phyloP scores from a whole-genome alignment of 2,113 vertebrate genomes.

The Morone chrysops region DNA sequence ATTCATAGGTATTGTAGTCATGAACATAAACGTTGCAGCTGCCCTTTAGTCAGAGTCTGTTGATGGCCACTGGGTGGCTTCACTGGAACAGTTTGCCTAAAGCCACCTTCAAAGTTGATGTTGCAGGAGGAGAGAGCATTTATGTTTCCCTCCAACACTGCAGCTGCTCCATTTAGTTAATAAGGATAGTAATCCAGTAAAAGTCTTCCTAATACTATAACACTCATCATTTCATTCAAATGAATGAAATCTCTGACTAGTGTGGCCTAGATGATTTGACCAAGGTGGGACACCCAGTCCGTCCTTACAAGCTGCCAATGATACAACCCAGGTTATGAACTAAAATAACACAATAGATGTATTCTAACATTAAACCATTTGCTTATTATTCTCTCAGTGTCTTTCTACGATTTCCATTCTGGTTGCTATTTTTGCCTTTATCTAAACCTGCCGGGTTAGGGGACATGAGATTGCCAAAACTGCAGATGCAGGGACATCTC shows the following conservation, averaged over 20 bases:
- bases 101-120: neutral
- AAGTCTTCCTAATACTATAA: no score
- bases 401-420: neutral
- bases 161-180: conserved; percentile 19
- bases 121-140: neutral
- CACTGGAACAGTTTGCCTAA: conserved; percentile 5
- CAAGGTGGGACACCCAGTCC: neutral
- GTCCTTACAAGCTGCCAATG: neutral
- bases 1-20: neutral
- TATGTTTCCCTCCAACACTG: conserved; percentile 9
- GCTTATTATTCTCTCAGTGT: neutral
- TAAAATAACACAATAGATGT: neutral
- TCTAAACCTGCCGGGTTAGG: conserved; percentile 4
- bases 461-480: conserved; percentile 51
- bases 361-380: no score
- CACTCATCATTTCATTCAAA: no score
- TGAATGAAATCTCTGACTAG: neutral
- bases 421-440: conserved; percentile 25
- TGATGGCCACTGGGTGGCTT: conserved; percentile 46
- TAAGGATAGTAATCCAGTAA: neutral
- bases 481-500: conserved; percentile 66
- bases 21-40: neutral
- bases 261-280: neutral
- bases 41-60: neutral
- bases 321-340: neutral